These are phyloP conservation scores for Fabriciana adippe DNA, from an alignment of 2,888 invertebrate species.

Conservation along the genomic window DNA sequence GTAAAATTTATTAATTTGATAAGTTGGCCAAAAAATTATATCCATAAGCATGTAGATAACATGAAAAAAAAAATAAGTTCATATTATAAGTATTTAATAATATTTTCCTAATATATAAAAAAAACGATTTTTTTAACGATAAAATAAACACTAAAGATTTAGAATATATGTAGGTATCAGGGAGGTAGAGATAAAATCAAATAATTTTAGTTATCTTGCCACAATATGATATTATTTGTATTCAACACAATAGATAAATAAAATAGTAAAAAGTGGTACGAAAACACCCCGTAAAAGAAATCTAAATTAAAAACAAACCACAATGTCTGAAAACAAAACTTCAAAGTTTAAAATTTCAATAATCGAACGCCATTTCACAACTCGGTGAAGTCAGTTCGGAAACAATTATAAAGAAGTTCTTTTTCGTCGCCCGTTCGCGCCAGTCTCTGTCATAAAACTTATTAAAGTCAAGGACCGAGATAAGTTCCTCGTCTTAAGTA, in stretches of 20 bases:
- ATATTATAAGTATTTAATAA: too few relatives aligned
- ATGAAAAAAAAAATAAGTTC: too few relatives aligned
- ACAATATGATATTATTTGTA: too few relatives aligned
- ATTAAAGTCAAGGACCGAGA: conserved; percentile 83
- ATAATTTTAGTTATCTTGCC: too few relatives aligned
- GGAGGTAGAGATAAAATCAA: too few relatives aligned
- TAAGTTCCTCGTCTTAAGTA: conserved; percentile 81
- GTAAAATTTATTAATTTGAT: neutral
- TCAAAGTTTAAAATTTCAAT: conserved; percentile 61
- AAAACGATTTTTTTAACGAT: too few relatives aligned
- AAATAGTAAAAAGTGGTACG: neutral
- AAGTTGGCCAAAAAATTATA: too few relatives aligned
- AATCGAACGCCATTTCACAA: conserved; percentile 67
- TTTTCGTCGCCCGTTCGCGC: conserved; percentile 74
- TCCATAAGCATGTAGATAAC: too few relatives aligned
- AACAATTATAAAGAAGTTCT: conserved; percentile 82
- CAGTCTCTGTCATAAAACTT: conserved; percentile 82
- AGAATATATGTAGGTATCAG: too few relatives aligned
- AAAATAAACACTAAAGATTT: too few relatives aligned
- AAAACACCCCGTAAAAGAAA: conserved; percentile 6
- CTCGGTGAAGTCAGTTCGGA: conserved; percentile 65
- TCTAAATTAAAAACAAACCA: conserved; percentile 45
- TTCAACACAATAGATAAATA: neutral
- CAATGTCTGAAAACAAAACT: conserved; percentile 61
- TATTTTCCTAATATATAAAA: too few relatives aligned